These are phyloP conservation scores for Germaria angustata DNA, from an alignment of 2,888 invertebrate genomes.

Conservation along the genomic window DNA sequence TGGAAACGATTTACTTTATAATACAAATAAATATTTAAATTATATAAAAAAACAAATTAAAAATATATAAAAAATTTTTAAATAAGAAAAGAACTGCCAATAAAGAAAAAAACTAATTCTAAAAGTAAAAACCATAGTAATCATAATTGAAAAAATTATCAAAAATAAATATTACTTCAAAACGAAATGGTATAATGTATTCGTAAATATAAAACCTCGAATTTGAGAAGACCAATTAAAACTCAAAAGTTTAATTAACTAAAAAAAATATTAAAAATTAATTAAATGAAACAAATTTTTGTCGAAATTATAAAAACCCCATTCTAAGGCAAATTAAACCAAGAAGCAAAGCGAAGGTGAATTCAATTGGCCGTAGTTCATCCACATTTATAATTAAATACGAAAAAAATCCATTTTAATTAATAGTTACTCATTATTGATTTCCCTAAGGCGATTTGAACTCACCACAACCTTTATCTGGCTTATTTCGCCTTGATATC, in stretches of 20 bases:
- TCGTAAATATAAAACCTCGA: slow-evolving; percentile 65
- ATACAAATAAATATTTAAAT: slow-evolving; percentile 69
- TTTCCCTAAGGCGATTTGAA: too few species aligned
- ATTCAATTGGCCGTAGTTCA: too few species aligned
- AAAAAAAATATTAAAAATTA: slow-evolving; percentile 34
- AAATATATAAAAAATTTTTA: slow-evolving; percentile 70
- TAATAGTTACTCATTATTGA: too few species aligned
- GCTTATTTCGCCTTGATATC: too few species aligned
- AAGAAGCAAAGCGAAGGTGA: too few species aligned
- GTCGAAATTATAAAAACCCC: slow-evolving; percentile 49
- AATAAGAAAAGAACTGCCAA: slow-evolving; percentile 78
- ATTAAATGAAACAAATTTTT: slow-evolving; percentile 34
- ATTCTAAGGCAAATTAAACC: too few species aligned
- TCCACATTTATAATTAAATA: too few species aligned
- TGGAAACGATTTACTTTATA: slow-evolving; percentile 79
- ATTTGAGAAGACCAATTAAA: slow-evolving; percentile 73
- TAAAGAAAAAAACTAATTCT: slow-evolving; percentile 71
- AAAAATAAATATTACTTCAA: slow-evolving; percentile 50
- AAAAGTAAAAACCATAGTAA: slow-evolving; percentile 64
- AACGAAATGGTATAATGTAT: slow-evolving; percentile 6
- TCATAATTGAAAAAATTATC: slow-evolving; percentile 34
- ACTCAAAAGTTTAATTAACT: slow-evolving; percentile 42
- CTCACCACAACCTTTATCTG: too few species aligned
- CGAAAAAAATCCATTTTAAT: too few species aligned
- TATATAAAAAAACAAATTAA: slow-evolving; percentile 52